Base-by-base conservation (phyloP, 2,797 vertebrate genomes). In the Esox masquinongy region DNA sequence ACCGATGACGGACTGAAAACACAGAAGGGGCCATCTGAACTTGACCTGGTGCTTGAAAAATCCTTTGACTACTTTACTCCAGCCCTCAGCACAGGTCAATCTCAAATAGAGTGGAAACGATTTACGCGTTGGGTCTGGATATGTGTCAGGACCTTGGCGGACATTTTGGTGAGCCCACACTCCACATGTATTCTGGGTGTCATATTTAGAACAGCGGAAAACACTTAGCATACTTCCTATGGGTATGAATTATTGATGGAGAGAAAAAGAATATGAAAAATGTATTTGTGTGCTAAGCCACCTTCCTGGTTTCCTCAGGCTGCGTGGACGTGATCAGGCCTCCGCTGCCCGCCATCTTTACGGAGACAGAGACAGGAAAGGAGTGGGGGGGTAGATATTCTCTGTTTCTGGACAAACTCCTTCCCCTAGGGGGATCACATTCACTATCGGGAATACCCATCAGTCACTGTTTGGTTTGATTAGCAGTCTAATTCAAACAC, bases 161-260 rank as follows among this genome's bases (percentile, higher is more conserved):
- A 61, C 26, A 26, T 24, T 63, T 15, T 74, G 49, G 74, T 22
- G 56, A 66, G n/a, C 59, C 39, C 71, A 74, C 56, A 26, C 59
- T 15, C 77, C 82, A 66, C 12, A 24, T 17, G 2, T 63, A 26
- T 24, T 63, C 15, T 74, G 49, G 74, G 74, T 31, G n/a, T 84
- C 74, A 82, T 64, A 78, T 78, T 53, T 16, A 22, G 73, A 85
- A 82, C 70, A 75, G 75, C 81, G 78, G 67, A 78, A 83, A 74
- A 75, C 74, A 78, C 80, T 82, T 76, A 49, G 50, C 73, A 43
- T 43, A 31, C 59, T 79, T 61, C 71, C 79, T 82, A 9, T 12
- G 22, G 53, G 83, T 61, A 83, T 88, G 68, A 84, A 89, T 84
- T 84, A 88, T 87, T 79, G 69, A 84, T 81, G 39, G 22, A 43